Evolutionary conservation across 2,888 invertebrate genomes (phyloP), one percentile per base, ranked within the genome.

Genomic region (Smittia aterrima): DNA sequence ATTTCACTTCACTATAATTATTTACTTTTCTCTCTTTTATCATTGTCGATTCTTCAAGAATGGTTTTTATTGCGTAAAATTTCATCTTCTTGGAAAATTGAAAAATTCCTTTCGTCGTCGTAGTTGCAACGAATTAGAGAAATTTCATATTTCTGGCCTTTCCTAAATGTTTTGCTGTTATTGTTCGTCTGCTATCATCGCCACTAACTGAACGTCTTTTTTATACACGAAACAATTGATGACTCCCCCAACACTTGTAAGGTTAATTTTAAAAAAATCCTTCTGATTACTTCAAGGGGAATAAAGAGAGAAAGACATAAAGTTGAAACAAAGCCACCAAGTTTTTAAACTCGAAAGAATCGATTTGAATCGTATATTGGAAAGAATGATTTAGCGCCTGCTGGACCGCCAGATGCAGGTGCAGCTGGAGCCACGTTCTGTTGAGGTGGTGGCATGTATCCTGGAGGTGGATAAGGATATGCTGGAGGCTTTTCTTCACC

Each of bases 391-490:
- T 72, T 47, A n/a, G 86, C 86, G 79, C 85, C 86, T 72, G 86
- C 84, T 77, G 85, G 84, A 76, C 80, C 83, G 78, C 85, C 86
- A 77, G 85, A 86, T 76, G 80, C 83, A 76, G 83, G 82, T 77
- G 86, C 86, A 77, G 81, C 81, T 74, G 85, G 83, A 78, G 82
- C 81, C 75, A 85, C 83, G 84, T 76, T 81, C 85, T 78, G 81
- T 82, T 25, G 80, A 84, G 76, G 82, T 83, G 75, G 84, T 83
- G 68, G 72, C 75, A 76, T 80, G 78, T 82, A 81, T 75, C 76
- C 76, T 68, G 76, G 77, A 78, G 81, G 82, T 75, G 75, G 75
- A 73, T 25, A 18, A 11, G 13, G 16, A 25, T 74, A 74, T 22
- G 16, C 20, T 3, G n/a, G 74, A 16, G 74, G 66, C 32, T 75